These are phyloP conservation scores for Helostoma temminkii DNA, from an alignment of 2,797 vertebrate species.

Conservation along the genomic window DNA sequence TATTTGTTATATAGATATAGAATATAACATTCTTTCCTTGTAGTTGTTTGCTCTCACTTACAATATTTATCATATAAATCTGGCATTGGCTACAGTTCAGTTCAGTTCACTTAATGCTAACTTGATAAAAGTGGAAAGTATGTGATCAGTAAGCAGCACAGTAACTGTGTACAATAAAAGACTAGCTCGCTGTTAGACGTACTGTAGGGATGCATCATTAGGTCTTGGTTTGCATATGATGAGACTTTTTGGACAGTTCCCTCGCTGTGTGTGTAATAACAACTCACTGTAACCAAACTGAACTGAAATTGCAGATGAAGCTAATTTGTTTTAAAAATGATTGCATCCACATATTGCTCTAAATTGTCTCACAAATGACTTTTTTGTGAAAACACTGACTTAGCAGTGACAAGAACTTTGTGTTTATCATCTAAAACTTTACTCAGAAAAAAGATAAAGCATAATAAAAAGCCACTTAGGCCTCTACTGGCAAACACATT, in stretches of 20 bases:
- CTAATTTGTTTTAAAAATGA: conserved; percentile 28
- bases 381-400: background rate
- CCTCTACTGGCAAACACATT: no score
- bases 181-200: background rate
- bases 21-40: no score
- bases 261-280: conserved; percentile 10
- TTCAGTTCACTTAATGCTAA: background rate
- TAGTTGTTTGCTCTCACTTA: conserved; percentile 9
- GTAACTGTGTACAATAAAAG: conserved; percentile 16
- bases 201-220: conserved; percentile 32
- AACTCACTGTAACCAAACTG: no score
- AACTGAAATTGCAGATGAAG: conserved; percentile 18
- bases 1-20: no score
- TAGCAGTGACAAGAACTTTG: background rate
- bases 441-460: background rate
- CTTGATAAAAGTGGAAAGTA: conserved; percentile 1
- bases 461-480: no score
- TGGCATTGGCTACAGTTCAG: conserved; percentile 3
- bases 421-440: background rate
- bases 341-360: conserved; percentile 26
- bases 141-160: background rate
- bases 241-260: background rate
- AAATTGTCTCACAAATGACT: conserved; percentile 1
- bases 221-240: conserved; percentile 24
- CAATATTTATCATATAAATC: conserved; percentile 10